Evolutionary conservation across 1,140 invertebrate genomes (phyloP).

Genomic region (Arctopsyche grandis): DNA sequence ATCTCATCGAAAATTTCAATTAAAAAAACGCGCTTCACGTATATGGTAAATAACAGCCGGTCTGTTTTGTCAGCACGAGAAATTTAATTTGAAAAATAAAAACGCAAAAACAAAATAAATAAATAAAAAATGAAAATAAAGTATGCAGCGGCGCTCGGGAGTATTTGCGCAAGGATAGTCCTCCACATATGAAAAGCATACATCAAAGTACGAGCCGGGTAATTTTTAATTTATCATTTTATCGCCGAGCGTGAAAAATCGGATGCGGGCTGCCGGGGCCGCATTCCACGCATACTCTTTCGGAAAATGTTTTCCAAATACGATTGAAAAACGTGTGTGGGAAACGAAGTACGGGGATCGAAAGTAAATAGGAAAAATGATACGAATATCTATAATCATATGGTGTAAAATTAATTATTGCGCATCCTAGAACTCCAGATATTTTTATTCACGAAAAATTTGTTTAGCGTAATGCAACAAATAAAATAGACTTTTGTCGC

Average conservation of each 20-base stretch:
- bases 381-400: no score
- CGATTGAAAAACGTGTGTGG: neutral
- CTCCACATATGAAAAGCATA: constrained; percentile 32
- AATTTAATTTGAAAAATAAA: constrained; percentile 1
- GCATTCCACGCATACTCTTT: constrained; percentile 24
- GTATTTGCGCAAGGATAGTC: constrained; percentile 35
- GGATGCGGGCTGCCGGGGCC: constrained; percentile 22
- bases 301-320: constrained; percentile 32
- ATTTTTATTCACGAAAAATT: no score
- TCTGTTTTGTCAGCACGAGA: neutral
- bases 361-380: no score
- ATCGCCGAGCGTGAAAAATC: constrained; percentile 19
- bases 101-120: no score
- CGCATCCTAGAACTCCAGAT: no score
- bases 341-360: neutral
- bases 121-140: neutral
- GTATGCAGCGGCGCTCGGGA: constrained; percentile 14
- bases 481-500: neutral
- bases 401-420: no score
- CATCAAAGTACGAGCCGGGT: constrained; percentile 35
- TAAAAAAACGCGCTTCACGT: neutral
- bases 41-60: constrained; percentile 1
- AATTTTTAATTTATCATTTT: constrained; percentile 46
- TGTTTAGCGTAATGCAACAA: neutral
- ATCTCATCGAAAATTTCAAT: neutral